Base-by-base conservation (phyloP, 2,113 vertebrate species). In the Brachionichthys hirsutus region DNA sequence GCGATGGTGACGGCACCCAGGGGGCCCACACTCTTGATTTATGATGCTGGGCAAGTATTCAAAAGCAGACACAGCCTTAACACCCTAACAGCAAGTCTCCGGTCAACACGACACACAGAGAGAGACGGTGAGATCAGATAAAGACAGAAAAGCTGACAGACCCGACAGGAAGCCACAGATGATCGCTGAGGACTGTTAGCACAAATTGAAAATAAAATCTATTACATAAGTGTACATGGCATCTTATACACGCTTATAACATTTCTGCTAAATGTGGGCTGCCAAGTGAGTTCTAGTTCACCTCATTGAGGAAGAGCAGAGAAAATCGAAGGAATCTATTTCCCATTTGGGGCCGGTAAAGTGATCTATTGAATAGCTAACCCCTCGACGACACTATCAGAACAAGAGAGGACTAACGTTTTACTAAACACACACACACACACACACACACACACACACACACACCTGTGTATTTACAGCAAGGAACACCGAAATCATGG, bases 281-380 rank as follows among this genome's bases (percentile, higher is more conserved):
- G 61, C 24, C 64, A 58, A 84, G 72, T 61, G 62, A 77, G 84
- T 85, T 82, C 62, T 83, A 87, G 86, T 87, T 88, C 81, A 75
- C 75, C 70, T 75, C 54, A 59, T 36, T 64, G 63, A 74, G 59
- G 46, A 47, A 80, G 60, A 64, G 51, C 35, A 68, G 54, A 59
- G 24, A 66, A 74, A 78, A 63, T 1, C 30, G 72, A 76, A 66
- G 81, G 66, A 83, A 89, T 88, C 86, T 82, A 86, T 85, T 87
- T 87, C 58, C 80, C 70, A 85, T 87, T 87, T 76, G 55, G 58
- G 67, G 64, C 73, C 86, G 75, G 80, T 75, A 82, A 67, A 63
- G 73, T 67, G 75, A 88, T 82, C 73, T 84, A 82, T 81, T 84
- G 77, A 80, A 71, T 63, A 49, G 48, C 72, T 71, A 75, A 82